A percentile compares a stretch with the other conserved stretches of the same genome.
phyloP scores from a whole-genome alignment of 2,797 vertebrate genomes.

The Sebastolobus altivelis region DNA sequence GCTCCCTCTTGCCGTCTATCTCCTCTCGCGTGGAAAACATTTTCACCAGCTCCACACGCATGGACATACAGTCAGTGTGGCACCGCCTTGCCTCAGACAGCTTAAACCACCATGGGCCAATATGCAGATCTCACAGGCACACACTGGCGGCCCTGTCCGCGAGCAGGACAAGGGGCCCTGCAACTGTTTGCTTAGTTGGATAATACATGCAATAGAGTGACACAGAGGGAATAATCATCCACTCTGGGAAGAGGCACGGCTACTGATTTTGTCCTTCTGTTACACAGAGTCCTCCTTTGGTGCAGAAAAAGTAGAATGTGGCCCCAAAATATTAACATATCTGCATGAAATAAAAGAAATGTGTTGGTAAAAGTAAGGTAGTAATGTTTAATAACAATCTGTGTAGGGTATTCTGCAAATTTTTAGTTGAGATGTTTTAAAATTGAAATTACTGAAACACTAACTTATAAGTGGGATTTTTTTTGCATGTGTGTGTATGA shows the following conservation, averaged over 20 bases:
- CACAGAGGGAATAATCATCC: slow-evolving; percentile 70
- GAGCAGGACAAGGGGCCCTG: slow-evolving; percentile 66
- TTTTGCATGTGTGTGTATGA: slow-evolving; percentile 18
- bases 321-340: not conserved
- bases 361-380: not conserved
- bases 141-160: slow-evolving; percentile 56
- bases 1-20: slow-evolving; percentile 72
- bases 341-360: not conserved
- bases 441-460: not conserved
- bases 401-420: not conserved
- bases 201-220: slow-evolving; percentile 64
- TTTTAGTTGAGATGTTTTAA: not conserved
- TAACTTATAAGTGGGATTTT: not conserved
- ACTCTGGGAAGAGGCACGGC: slow-evolving; percentile 39
- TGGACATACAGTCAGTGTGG: slow-evolving; percentile 63
- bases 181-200: slow-evolving; percentile 73
- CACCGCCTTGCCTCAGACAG: slow-evolving; percentile 63
- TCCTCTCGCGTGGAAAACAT: slow-evolving; percentile 84
- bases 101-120: slow-evolving; percentile 77
- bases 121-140: slow-evolving; percentile 80
- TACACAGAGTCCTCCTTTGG: slow-evolving; percentile 11
- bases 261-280: slow-evolving; percentile 46
- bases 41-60: slow-evolving; percentile 83
- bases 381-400: not conserved
- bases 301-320: slow-evolving; percentile 12